Evolutionary conservation across 2,113 vertebrate species (phyloP).

Genomic region (Scomber colias): DNA sequence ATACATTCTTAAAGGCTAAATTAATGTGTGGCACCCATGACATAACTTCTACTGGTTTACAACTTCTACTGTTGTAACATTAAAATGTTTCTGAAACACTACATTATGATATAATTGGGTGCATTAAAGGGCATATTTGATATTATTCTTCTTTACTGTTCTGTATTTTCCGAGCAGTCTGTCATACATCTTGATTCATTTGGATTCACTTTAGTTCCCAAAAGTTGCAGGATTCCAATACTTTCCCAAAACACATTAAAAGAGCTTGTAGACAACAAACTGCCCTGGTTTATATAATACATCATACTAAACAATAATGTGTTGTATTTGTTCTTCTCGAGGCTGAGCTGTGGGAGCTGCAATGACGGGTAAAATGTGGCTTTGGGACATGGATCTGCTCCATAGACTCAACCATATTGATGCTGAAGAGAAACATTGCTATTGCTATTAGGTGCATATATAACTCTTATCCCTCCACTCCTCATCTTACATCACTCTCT

Average conservation of each 20-base stretch:
- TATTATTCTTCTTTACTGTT: neutral
- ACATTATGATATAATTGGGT: neutral
- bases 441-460: constrained; percentile 10
- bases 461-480: constrained; percentile 21
- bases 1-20: neutral
- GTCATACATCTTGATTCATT: neutral
- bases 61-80: neutral
- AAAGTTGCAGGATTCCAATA: neutral
- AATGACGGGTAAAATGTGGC: neutral
- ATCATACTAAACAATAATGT: constrained; percentile 23
- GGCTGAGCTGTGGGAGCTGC: constrained; percentile 6
- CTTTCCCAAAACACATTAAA: neutral
- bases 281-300: neutral
- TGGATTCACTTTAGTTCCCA: neutral
- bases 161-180: constrained; percentile 14
- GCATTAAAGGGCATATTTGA: neutral
- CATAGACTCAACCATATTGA: neutral
- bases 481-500: constrained; percentile 18
- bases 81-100: neutral
- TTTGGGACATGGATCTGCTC: constrained; percentile 10
- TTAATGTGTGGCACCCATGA: neutral
- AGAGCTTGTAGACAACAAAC: constrained; percentile 25
- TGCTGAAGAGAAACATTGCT: constrained; percentile 10
- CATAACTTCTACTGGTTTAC: neutral
- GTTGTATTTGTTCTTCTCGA: neutral